Evolutionary conservation across 2,888 invertebrate species (phyloP).

Genomic region (Watsonalla binaria): DNA sequence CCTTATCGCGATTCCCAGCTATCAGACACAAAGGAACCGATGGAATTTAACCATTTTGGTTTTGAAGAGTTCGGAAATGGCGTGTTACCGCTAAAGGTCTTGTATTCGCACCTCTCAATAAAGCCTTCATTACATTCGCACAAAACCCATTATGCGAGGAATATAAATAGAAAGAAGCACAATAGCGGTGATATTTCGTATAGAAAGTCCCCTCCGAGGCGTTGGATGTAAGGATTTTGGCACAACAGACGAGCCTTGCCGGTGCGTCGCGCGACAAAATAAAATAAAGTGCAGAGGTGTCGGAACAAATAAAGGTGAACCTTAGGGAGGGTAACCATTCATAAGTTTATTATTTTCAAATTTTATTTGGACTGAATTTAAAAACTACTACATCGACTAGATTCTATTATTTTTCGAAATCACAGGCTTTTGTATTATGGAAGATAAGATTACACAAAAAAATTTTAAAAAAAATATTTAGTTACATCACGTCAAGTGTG

Average conservation of each 20-base stretch:
- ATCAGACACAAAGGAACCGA: neutral
- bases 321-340: slow-evolving; percentile 16
- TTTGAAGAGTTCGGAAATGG: slow-evolving; percentile 39
- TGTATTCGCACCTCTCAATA: slow-evolving; percentile 70
- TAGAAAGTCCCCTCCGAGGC: slow-evolving; percentile 62
- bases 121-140: slow-evolving; percentile 71
- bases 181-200: slow-evolving; percentile 71
- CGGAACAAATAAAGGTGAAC: slow-evolving; percentile 48
- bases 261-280: slow-evolving; percentile 42
- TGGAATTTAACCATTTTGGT: slow-evolving; percentile 14
- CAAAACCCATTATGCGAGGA: slow-evolving; percentile 66
- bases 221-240: slow-evolving; percentile 53
- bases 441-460: too few relatives aligned
- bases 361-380: too few relatives aligned
- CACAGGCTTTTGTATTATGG: too few relatives aligned
- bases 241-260: slow-evolving; percentile 55
- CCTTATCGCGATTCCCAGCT: slow-evolving; percentile 36
- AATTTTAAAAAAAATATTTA: too few relatives aligned
- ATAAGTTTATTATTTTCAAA: neutral
- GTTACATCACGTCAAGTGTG: too few relatives aligned
- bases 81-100: slow-evolving; percentile 45
- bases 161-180: slow-evolving; percentile 63
- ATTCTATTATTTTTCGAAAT: too few relatives aligned
- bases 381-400: neutral
- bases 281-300: slow-evolving; percentile 71